Base-by-base conservation (phyloP, 1,140 invertebrate genomes). In the Anastrepha obliqua region DNA sequence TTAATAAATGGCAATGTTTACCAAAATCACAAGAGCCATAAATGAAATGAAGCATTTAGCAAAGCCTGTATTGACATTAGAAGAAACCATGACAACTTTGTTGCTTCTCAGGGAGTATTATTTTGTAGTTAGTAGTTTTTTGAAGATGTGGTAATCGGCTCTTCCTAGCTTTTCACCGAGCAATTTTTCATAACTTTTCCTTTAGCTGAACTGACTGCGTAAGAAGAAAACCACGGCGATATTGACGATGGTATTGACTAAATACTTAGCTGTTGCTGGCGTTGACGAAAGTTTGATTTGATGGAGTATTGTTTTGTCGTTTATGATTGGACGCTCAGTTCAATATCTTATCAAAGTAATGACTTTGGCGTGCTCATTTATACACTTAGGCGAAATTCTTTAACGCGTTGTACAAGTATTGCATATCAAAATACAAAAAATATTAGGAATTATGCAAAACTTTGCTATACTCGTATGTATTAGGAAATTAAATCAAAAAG, bases 31-130 rank as follows among this genome's bases (percentile, higher is more conserved):
- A 87, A 92, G 81, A 4, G 91, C 91, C 91, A 92, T 92, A 81
- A 92, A 92, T 55, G 92, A 88, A 64, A 92, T 92, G 85, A 92
- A 92, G 81, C 91, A 92, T 85, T 92, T 92, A 20, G 91, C 90
- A 78, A 92, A 92, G n/a, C 90, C 91, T 67, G 90, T 90, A 88
- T 91, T 91, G 86, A 91, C 87, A 6, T 89, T 78, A 62, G 88
- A 85, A 20, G 85, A 86, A 15, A 86, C 65, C 88, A 88, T 88
- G 29, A 70, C 67, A 13, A 2, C 20, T 67, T 17, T 74, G 17
- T 74, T 74, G 67, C 67, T 74, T 74, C 44, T 39, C 60, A 29
- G 39, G 42, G 65, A 74, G 42, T 74, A 74, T 44, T 44, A 42
- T 47, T 11, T 42, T 2, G 44, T 74, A 74, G 1, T 2, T 70